Evolutionary conservation across 2,888 invertebrate genomes (phyloP), one percentile per base, ranked within the genome.

Genomic region (Automeris io): DNA sequence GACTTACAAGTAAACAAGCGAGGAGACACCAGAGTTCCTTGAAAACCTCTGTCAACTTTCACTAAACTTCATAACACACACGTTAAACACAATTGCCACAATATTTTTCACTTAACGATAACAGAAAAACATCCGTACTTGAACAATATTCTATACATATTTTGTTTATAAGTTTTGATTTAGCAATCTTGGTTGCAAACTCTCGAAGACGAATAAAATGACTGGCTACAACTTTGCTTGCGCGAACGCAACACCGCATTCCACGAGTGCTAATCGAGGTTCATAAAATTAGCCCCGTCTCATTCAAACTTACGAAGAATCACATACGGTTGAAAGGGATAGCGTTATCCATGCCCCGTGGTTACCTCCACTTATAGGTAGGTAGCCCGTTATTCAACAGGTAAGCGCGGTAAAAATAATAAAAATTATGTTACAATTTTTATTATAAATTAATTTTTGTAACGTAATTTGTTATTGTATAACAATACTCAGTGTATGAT

Each of bases 1-100:
- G 55, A 80, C 81, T 81, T 79, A 81, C 80, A 70, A 70, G 71
- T 74, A 76, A 74, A 76, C 74, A 78, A 54, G 62, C 59, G 61
- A 54, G 61, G 64, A 70, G 64, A 67, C 73, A 67, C 70, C 73
- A 62, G 65, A 74, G 71, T 76, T 73, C 69, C 72, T 74, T 66
- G 59, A 57, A 60, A 66, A 61, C 57, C 71, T 67, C 68, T 73
- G 75, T 80, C 76, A 83, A 77, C 78, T 73, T 64, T 72, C 76
- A 70, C 70, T 63, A 65, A 76, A 74, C 78, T 73, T 78, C 85
- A 86, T 86, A 79, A 77, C 83, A 85, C 77, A 77, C 65, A 58
- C 68, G 66, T 71, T 61, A 45, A 55, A 54, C 76, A 76, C 81
- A 61, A 61, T 58, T 56, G 61, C 69, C 69, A 71, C 74, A 64